Conservation (phyloP, 2,888 invertebrate species). For the Cephus pygmeus region DNA sequence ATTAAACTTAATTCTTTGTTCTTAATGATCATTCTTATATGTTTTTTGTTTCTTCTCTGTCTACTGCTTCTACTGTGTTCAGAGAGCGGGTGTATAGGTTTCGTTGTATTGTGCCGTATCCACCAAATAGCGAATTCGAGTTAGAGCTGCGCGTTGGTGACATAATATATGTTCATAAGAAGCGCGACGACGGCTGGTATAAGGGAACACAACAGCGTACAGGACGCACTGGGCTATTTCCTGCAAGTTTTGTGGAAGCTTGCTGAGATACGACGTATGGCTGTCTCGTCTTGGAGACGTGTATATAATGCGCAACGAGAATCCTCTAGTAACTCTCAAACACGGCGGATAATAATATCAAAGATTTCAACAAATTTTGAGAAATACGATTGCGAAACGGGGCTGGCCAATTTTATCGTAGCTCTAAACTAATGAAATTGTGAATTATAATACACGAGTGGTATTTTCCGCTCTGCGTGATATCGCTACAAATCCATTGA, state of each 20-base stretch:
- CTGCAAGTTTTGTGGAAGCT: slow-evolving; percentile 91
- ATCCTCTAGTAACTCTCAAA: not conserved
- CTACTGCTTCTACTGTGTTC: slow-evolving; percentile 5
- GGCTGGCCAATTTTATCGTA: not conserved
- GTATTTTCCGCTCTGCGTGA: not conserved
- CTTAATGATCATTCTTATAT: not conserved
- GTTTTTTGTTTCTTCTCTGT: not conserved
- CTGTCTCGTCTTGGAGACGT: slow-evolving; percentile 63
- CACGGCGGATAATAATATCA: not conserved
- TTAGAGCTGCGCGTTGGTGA: slow-evolving; percentile 91
- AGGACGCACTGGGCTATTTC: slow-evolving; percentile 93
- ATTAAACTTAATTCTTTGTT: not conserved
- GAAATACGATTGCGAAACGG: not conserved
- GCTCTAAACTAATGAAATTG: not conserved
- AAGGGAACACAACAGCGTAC: slow-evolving; percentile 91
- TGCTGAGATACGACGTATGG: slow-evolving; percentile 65
- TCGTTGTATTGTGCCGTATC: slow-evolving; percentile 93
- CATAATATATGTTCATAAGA: slow-evolving; percentile 90
- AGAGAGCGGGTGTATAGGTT: slow-evolving; percentile 72
- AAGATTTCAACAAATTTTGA: not conserved
- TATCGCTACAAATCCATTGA: not conserved
- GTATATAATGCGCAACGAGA: slow-evolving; percentile 54
- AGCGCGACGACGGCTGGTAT: slow-evolving; percentile 95
- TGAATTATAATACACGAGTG: not conserved
- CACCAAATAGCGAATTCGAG: slow-evolving; percentile 93